These are phyloP conservation scores for Bacillus rossius DNA, from an alignment of 1,140 invertebrate genomes.

Conservation along the genomic window DNA sequence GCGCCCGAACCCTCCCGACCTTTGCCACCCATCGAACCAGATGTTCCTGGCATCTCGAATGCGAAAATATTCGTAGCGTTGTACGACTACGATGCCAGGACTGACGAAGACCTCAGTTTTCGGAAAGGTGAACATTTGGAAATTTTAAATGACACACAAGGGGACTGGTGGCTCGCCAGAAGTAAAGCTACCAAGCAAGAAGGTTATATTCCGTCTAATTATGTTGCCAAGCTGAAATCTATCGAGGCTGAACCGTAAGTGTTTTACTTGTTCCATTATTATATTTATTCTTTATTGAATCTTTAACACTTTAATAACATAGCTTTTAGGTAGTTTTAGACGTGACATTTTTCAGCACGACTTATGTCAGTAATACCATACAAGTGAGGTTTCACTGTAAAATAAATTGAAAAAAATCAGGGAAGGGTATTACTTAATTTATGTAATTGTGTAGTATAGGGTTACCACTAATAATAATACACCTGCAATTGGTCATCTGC, in stretches of 20 bases:
- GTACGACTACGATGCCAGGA: slow-evolving; percentile 98
- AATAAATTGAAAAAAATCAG: no score
- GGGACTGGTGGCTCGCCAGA: slow-evolving; percentile 98
- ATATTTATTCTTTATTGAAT: no score
- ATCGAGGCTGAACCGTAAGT: slow-evolving; percentile 99
- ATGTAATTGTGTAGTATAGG: no score
- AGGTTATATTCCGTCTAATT: slow-evolving; percentile 99
- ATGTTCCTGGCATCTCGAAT: slow-evolving; percentile 48
- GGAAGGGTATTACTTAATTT: no score
- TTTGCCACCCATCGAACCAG: slow-evolving; percentile 55
- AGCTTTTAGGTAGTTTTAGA: no score
- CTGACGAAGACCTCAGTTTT: slow-evolving; percentile 97
- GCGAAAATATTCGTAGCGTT: slow-evolving; percentile 93
- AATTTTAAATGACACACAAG: slow-evolving; percentile 96
- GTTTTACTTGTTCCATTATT: slow-evolving; percentile 23
- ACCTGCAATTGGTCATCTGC: no score
- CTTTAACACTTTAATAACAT: no score
- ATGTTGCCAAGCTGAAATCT: slow-evolving; percentile 97
- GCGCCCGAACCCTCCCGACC: slow-evolving; percentile 32
- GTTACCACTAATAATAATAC: no score
- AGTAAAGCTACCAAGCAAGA: slow-evolving; percentile 92
- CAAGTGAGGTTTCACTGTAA: no score
- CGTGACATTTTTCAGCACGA: no score
- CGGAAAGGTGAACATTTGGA: slow-evolving; percentile 97
- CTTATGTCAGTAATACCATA: no score